Conservation (phyloP, 2,888 invertebrate genomes). For the Lissonota sp. region DNA sequence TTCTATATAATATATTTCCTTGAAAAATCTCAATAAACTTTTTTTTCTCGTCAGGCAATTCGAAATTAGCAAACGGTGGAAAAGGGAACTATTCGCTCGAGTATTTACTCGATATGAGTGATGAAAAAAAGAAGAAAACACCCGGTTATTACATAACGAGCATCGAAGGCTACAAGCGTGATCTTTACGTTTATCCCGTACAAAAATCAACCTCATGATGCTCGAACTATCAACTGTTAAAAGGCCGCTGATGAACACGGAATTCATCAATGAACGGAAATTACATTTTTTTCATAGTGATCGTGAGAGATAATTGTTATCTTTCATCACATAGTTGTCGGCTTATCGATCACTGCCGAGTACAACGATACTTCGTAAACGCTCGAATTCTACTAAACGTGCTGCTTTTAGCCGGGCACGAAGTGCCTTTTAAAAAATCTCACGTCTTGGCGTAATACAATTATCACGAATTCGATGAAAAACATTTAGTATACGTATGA, state of each 20-base stretch:
- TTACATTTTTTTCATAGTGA: constrained; percentile 34
- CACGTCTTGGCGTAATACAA: not conserved
- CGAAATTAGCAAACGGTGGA: constrained; percentile 35
- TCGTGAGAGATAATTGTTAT: constrained; percentile 1
- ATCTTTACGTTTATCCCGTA: constrained; percentile 70
- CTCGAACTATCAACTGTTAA: constrained; percentile 31
- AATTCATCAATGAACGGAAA: not conserved
- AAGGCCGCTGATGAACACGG: too few species aligned
- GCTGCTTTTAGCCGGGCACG: constrained; percentile 12
- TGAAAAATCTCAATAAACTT: not conserved
- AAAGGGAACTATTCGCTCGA: constrained; percentile 67
- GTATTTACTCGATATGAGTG: constrained; percentile 68
- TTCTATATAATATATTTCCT: not conserved
- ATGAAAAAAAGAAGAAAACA: constrained; percentile 64
- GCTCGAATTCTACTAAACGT: not conserved
- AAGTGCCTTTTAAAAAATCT: not conserved
- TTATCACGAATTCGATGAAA: constrained; percentile 1
- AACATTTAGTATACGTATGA: too few species aligned
- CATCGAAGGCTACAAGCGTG: constrained; percentile 72
- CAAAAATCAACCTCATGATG: constrained; percentile 59
- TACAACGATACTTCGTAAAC: not conserved
- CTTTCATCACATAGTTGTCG: not conserved
- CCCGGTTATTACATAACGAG: constrained; percentile 71
- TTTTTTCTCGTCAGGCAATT: constrained; percentile 53
- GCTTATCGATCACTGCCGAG: constrained; percentile 20